Conservation (phyloP, 35 echinoderm and acorn worm species). For the Strongylocentrotus purpuratus region DNA sequence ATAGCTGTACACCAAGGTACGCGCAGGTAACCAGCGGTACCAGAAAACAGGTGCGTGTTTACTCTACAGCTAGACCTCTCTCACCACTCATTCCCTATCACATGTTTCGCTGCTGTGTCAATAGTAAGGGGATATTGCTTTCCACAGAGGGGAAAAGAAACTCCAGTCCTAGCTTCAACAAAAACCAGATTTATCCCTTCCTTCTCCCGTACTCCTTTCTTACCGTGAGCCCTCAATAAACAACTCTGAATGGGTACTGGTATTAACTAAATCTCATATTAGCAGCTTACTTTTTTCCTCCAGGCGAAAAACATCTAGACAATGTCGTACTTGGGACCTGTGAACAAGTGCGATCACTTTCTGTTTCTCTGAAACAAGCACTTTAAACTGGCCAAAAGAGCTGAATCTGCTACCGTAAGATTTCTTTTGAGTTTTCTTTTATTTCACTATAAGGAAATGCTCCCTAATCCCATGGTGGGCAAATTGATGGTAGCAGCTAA, state of each 20-base stretch:
- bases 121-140: slow-evolving; percentile 12
- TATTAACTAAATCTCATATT: not conserved
- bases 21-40: not conserved
- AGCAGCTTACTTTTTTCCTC: not conserved
- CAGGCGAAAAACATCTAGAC: not conserved
- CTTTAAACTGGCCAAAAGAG: not conserved
- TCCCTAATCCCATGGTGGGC: not conserved
- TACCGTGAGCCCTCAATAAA: not conserved
- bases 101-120: slow-evolving; percentile 2
- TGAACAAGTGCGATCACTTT: not conserved
- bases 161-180: not conserved
- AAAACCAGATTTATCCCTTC: not conserved
- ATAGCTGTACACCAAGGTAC: not conserved
- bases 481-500: not conserved
- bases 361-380: not conserved
- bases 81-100: not conserved
- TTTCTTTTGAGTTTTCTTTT: not conserved
- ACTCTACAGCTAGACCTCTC: slow-evolving; percentile 5
- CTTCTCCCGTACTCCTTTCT: not conserved
- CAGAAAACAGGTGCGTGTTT: slow-evolving; percentile 33
- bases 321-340: not conserved
- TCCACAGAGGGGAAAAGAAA: not conserved
- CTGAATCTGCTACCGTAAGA: not conserved
- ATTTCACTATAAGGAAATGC: not conserved
- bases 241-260: not conserved